Evolutionary conservation across 2,113 vertebrate species (phyloP).

Genomic region (Pholis gunnellus): DNA sequence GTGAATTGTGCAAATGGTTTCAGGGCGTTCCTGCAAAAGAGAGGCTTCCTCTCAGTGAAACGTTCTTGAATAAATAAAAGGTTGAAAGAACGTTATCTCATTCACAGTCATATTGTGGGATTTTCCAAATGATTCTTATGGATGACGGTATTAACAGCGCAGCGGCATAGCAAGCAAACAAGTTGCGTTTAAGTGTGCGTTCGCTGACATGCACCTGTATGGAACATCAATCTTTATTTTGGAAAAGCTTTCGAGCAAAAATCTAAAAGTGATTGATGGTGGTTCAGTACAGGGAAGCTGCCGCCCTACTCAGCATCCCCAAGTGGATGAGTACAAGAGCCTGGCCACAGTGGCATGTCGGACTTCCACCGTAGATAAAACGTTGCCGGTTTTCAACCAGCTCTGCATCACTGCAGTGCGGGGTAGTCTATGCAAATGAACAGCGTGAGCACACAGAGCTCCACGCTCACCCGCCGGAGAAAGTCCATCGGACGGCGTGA

Average conservation of each 20-base stretch:
- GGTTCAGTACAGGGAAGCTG: background rate
- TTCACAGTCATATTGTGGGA: background rate
- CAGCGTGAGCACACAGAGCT: too few relatives aligned
- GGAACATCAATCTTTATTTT: background rate
- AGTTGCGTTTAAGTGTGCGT: background rate
- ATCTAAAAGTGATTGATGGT: background rate
- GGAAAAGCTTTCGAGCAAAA: background rate
- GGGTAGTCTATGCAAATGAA: too few relatives aligned
- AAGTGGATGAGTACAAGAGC: background rate
- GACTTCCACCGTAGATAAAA: background rate
- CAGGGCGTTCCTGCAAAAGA: background rate
- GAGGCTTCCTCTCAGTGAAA: background rate
- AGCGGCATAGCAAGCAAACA: background rate
- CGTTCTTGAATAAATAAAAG: too few relatives aligned
- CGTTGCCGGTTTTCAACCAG: too few relatives aligned
- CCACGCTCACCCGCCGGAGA: too few relatives aligned
- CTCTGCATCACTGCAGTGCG: too few relatives aligned
- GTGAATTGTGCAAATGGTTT: background rate
- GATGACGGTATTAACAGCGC: background rate
- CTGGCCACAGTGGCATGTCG: background rate
- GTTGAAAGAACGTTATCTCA: background rate
- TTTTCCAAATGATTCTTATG: constrained; percentile 11
- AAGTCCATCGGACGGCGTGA: too few relatives aligned
- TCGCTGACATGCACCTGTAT: background rate
- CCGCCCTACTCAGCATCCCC: background rate